phyloP scores from a whole-genome alignment of 2,113 vertebrate genomes.

The Gopherus evgoodei region DNA sequence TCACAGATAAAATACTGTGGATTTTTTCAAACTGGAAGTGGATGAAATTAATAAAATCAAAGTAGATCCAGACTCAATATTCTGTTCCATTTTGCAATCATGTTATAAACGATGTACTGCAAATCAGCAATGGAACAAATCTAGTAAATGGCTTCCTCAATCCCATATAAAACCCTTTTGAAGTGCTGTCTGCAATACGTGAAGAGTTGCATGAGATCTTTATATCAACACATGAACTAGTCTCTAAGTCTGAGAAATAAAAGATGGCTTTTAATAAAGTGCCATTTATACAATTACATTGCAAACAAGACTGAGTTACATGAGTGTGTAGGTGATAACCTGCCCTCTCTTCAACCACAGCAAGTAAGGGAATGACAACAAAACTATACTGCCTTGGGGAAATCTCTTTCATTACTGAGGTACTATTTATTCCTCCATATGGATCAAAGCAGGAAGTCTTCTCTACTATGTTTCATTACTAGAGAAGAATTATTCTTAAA shows the following conservation, averaged over 20 bases:
- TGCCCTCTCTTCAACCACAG: conserved; percentile 39
- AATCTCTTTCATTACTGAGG: neutral
- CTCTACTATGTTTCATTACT: conserved; percentile 1
- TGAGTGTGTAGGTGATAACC: conserved; percentile 15
- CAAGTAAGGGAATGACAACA: conserved; percentile 41
- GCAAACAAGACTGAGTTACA: conserved; percentile 66
- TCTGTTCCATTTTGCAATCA: neutral
- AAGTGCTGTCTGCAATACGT: conserved; percentile 39
- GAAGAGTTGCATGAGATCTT: conserved; percentile 55
- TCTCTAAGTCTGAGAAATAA: conserved; percentile 41
- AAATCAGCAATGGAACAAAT: conserved; percentile 24
- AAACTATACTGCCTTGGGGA: neutral
- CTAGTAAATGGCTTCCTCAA: conserved; percentile 38
- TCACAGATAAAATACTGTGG: neutral
- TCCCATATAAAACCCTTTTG: conserved; percentile 25
- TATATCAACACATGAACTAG: conserved; percentile 37
- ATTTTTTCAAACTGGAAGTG: neutral
- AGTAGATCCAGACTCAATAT: neutral
- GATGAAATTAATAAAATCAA: neutral
- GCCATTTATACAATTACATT: conserved; percentile 62
- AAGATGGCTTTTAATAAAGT: conserved; percentile 66
- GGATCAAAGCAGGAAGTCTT: conserved; percentile 41
- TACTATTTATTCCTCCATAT: conserved; percentile 27
- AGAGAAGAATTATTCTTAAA: conserved; percentile 27
- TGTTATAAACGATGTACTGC: neutral